A percentile compares a stretch with the other conserved stretches of the same genome.
Conservation (phyloP, 2,888 invertebrate genomes). For the Julus scanicus region DNA sequence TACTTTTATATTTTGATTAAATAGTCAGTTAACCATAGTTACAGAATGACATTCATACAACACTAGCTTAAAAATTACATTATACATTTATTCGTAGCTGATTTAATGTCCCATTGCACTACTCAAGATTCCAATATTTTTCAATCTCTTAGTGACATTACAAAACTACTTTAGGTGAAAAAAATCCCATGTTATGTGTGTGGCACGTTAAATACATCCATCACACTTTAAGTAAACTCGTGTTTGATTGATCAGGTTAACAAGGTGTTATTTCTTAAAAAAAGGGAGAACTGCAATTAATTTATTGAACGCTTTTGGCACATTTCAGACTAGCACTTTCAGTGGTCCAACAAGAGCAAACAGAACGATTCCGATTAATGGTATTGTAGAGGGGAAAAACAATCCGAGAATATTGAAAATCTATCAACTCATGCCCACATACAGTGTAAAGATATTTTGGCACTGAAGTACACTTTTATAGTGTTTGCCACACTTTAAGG, state of each 20-base stretch:
- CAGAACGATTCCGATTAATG: not conserved
- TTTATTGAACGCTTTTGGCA: not conserved
- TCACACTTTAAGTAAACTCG: not conserved
- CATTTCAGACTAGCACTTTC: not conserved
- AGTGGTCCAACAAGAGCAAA: not conserved
- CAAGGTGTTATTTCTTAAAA: not conserved
- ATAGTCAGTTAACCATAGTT: too few species aligned
- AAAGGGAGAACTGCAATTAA: not conserved
- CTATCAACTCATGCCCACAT: conserved; percentile 9
- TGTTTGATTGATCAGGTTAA: not conserved
- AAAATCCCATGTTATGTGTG: too few species aligned
- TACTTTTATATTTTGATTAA: not conserved
- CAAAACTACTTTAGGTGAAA: too few species aligned
- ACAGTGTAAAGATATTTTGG: not conserved
- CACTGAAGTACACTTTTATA: conserved; percentile 4
- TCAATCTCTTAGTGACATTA: too few species aligned
- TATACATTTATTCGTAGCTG: too few species aligned
- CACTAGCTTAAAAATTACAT: not conserved
- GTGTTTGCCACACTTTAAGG: not conserved
- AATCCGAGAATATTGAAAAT: not conserved
- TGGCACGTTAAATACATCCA: not conserved
- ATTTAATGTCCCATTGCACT: not conserved
- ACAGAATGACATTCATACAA: too few species aligned
- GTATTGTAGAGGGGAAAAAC: not conserved
- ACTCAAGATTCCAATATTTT: too few species aligned